Evolutionary conservation across 2,888 invertebrate genomes (phyloP).

Genomic region (Standfussiana lucernea): DNA sequence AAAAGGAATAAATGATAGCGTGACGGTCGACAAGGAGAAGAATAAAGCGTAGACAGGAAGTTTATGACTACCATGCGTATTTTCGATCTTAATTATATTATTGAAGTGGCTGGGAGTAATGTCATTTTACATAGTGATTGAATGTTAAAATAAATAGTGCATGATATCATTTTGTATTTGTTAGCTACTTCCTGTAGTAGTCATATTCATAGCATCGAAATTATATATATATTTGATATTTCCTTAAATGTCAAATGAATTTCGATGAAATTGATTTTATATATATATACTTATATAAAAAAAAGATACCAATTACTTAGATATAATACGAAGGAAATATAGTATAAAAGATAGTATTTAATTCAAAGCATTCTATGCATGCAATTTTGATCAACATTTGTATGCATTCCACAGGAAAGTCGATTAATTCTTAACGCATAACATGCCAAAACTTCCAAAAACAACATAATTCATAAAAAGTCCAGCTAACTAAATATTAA

Average conservation of each 20-base stretch:
- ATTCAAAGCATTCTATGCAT: neutral
- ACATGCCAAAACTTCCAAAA: conserved; percentile 34
- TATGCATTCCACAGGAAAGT: neutral
- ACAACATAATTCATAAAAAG: neutral
- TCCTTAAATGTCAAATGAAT: conserved; percentile 1
- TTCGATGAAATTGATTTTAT: neutral
- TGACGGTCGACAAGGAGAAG: neutral
- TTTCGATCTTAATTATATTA: neutral
- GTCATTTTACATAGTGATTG: neutral
- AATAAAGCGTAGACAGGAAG: neutral
- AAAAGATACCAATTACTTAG: too few species aligned
- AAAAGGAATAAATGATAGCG: neutral
- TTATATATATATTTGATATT: too few species aligned
- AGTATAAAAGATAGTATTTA: too few species aligned
- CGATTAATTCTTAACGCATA: neutral
- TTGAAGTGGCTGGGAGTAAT: neutral
- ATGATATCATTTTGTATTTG: neutral
- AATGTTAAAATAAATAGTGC: neutral
- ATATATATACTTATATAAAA: too few species aligned
- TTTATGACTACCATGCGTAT: neutral
- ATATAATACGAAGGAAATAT: too few species aligned
- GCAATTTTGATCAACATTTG: neutral
- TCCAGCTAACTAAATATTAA: neutral
- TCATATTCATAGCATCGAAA: too few species aligned
- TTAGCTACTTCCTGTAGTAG: neutral